Percentiles rank a stretch among this genome's conserved stretches.
Conservation (phyloP, 1,140 invertebrate genomes). For the Procambarus virginalis region DNA sequence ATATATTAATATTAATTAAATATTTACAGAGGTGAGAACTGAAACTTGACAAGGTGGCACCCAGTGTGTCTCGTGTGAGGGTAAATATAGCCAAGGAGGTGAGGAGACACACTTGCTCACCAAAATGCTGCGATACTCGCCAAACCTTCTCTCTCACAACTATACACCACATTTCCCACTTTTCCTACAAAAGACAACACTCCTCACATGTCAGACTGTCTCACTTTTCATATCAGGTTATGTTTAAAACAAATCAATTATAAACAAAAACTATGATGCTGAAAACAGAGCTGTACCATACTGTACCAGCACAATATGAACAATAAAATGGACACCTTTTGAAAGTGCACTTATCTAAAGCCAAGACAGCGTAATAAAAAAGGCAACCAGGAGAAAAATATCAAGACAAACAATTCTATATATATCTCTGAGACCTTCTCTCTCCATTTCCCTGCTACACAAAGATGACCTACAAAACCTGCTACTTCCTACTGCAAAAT, state of each 20-base stretch:
- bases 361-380: background rate
- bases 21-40: background rate
- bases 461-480: background rate
- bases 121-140: conserved; percentile 13
- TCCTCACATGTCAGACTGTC: background rate
- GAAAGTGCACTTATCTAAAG: background rate
- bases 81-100: conserved; percentile 16
- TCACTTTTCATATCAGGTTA: background rate
- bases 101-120: background rate
- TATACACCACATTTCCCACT: background rate
- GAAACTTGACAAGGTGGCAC: conserved; percentile 20
- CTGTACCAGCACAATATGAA: too few relatives aligned
- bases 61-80: conserved; percentile 1
- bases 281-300: too few relatives aligned
- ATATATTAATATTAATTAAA: background rate
- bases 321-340: background rate
- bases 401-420: background rate
- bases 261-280: too few relatives aligned
- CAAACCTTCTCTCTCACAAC: conserved; percentile 33
- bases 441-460: background rate
- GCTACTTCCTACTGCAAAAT: background rate
- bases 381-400: background rate
- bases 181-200: background rate
- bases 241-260: too few relatives aligned
- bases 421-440: background rate